Percentiles rank a stretch among this genome's conserved stretches.
Conservation (phyloP, 2,797 vertebrate species). For the Kryptopterus vitreolus region DNA sequence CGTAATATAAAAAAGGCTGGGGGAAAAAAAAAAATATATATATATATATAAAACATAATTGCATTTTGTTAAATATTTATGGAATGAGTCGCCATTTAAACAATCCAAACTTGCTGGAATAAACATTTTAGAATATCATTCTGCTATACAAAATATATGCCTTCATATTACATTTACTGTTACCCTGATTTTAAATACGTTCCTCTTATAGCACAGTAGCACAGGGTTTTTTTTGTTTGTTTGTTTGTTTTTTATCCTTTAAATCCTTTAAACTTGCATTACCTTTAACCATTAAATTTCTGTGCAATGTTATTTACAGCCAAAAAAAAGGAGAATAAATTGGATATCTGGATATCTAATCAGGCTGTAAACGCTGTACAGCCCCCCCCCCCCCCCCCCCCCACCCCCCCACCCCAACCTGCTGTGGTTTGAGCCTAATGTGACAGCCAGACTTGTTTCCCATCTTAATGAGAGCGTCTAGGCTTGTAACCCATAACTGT, state of each 20-base stretch:
- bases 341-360: slow-evolving; percentile 8
- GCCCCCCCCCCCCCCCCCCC: neutral
- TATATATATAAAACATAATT: too few relatives aligned
- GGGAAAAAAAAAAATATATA: too few relatives aligned
- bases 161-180: neutral
- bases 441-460: slow-evolving; percentile 6
- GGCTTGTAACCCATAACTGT: neutral
- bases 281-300: too few relatives aligned
- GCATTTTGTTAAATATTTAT: too few relatives aligned
- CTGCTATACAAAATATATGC: too few relatives aligned
- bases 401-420: neutral
- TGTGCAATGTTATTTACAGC: too few relatives aligned
- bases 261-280: too few relatives aligned
- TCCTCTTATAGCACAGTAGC: neutral
- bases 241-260: neutral
- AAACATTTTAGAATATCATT: neutral
- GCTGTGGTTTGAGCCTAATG: slow-evolving; percentile 24
- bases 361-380: neutral
- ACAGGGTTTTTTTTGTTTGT: too few relatives aligned
- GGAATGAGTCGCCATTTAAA: neutral
- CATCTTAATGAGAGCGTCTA: slow-evolving; percentile 11
- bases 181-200: neutral
- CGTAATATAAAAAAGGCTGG: too few relatives aligned
- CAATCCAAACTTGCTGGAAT: neutral
- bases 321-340: neutral